phyloP scores from a whole-genome alignment of 2,888 invertebrate species.

The Orthosia gracilis region DNA sequence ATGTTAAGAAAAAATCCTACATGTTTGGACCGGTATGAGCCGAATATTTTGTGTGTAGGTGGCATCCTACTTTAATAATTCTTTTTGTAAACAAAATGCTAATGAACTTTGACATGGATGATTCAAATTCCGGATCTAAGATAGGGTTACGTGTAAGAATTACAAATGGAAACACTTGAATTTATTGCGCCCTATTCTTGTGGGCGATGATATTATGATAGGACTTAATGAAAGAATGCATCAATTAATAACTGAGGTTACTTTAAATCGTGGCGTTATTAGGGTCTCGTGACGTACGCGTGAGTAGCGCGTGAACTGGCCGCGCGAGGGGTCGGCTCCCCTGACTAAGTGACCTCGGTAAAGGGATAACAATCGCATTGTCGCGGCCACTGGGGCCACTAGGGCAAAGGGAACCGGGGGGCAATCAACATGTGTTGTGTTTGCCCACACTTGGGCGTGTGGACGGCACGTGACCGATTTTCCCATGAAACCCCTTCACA shows the following conservation, averaged over 20 bases:
- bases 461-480: conserved; percentile 85
- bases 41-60: conserved; percentile 89
- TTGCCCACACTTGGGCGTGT: conserved; percentile 82
- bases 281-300: conserved; percentile 78
- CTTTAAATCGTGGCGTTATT: conserved; percentile 66
- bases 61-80: conserved; percentile 85
- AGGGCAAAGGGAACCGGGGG: conserved; percentile 62
- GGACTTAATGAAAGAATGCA: conserved; percentile 10
- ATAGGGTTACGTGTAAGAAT: conserved; percentile 69
- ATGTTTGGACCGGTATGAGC: conserved; percentile 89
- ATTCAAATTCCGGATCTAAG: conserved; percentile 74
- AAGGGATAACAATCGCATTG: conserved; percentile 85
- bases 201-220: conserved; percentile 16
- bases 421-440: conserved; percentile 82
- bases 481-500: conserved; percentile 76
- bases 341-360: conserved; percentile 85
- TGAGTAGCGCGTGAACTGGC: conserved; percentile 71
- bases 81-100: conserved; percentile 87
- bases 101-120: conserved; percentile 80
- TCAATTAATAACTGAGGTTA: conserved; percentile 47
- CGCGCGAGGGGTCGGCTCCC: conserved; percentile 72
- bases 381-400: conserved; percentile 73
- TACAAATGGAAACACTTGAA: conserved; percentile 50
- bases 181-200: conserved; percentile 30
- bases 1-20: conserved; percentile 87